Percentiles rank a stretch among this genome's conserved stretches.
These are phyloP conservation scores for Cairina moschata DNA, from an alignment of 2,113 vertebrate genomes.

Conservation along the genomic window DNA sequence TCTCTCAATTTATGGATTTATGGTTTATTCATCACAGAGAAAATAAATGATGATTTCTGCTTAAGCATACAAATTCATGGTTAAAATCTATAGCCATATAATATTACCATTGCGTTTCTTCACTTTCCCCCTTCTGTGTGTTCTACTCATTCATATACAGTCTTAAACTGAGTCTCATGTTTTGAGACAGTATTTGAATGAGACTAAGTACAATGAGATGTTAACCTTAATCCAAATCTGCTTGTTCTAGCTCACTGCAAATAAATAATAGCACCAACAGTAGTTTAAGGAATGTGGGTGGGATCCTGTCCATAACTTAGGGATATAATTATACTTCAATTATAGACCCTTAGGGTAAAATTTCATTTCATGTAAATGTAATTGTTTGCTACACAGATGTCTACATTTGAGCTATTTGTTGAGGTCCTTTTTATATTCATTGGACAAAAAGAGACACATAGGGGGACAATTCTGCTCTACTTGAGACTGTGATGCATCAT, in stretches of 20 bases:
- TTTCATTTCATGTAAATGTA: constrained; percentile 44
- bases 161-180: neutral
- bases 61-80: neutral
- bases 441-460: neutral
- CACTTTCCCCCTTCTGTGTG: neutral
- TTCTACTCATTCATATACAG: neutral
- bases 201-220: neutral
- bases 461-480: neutral
- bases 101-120: neutral
- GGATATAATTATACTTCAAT: constrained; percentile 37
- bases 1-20: neutral
- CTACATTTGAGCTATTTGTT: constrained; percentile 11
- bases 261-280: neutral
- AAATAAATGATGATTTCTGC: neutral
- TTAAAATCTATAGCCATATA: neutral
- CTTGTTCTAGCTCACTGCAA: constrained; percentile 10
- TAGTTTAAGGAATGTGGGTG: constrained; percentile 13
- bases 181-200: neutral
- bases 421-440: neutral
- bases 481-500: neutral
- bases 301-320: neutral
- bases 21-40: neutral
- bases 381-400: constrained; percentile 7
- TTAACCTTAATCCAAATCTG: neutral
- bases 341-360: neutral